Evolutionary conservation across 2,888 invertebrate genomes (phyloP).

Genomic region (Nematopogon swammerdamellus): DNA sequence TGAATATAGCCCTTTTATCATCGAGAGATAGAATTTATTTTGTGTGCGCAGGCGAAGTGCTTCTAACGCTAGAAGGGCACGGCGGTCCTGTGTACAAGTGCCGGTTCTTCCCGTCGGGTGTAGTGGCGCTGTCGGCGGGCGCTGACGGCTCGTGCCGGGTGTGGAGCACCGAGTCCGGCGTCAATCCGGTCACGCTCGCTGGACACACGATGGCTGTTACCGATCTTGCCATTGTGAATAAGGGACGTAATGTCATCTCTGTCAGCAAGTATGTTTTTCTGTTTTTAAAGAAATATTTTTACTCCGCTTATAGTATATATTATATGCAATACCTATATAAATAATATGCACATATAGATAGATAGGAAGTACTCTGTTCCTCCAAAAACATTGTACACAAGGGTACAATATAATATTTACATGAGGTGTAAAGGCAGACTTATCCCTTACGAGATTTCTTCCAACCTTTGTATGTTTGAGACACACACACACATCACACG

Average conservation of each 20-base stretch:
- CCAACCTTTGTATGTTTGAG: too few species aligned
- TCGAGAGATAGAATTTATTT: too few species aligned
- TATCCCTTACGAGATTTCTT: too few species aligned
- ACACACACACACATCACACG: too few species aligned
- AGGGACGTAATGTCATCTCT: slow-evolving; percentile 66
- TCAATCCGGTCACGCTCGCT: slow-evolving; percentile 61
- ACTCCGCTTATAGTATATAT: not conserved
- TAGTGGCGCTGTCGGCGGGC: slow-evolving; percentile 64
- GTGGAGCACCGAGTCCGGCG: slow-evolving; percentile 67
- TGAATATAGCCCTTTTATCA: too few species aligned
- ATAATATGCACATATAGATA: not conserved
- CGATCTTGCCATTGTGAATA: slow-evolving; percentile 62
- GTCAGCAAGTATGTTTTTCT: slow-evolving; percentile 54
- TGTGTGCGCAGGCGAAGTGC: slow-evolving; percentile 38
- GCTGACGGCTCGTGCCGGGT: slow-evolving; percentile 66
- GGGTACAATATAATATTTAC: too few species aligned
- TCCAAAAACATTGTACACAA: too few species aligned
- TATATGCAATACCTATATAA: not conserved
- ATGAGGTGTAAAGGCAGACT: too few species aligned
- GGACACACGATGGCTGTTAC: slow-evolving; percentile 65
- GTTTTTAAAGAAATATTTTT: too few species aligned
- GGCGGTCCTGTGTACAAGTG: slow-evolving; percentile 65
- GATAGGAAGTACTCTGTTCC: too few species aligned
- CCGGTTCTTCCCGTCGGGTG: slow-evolving; percentile 68
- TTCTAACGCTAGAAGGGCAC: slow-evolving; percentile 59